Evolutionary conservation across 2,113 vertebrate genomes (phyloP).

Genomic region (Carollia perspicillata): DNA sequence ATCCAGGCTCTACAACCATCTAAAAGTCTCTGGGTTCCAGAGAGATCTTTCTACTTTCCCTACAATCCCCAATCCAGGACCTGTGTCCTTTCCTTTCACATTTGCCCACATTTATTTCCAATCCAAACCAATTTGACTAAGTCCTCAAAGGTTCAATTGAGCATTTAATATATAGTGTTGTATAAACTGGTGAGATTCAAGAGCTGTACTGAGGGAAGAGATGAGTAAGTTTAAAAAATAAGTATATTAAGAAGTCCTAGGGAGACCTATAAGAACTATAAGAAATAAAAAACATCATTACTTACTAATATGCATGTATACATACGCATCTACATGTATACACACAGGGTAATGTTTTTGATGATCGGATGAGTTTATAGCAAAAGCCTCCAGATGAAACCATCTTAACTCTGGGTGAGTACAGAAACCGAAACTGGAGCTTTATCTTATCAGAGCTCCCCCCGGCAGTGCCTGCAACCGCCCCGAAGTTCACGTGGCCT

Average conservation of each 20-base stretch:
- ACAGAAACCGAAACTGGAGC: background rate
- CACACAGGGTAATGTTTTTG: background rate
- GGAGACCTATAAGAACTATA: background rate
- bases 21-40: background rate
- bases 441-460: background rate
- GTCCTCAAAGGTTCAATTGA: background rate
- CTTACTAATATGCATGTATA: background rate
- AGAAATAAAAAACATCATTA: background rate
- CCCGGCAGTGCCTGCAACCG: fast-evolving
- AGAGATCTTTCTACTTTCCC: background rate
- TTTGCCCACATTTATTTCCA: background rate
- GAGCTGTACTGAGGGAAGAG: fast-evolving
- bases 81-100: background rate
- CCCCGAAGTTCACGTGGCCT: fast-evolving
- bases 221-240: background rate
- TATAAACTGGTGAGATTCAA: too few relatives aligned
- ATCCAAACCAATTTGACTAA: background rate
- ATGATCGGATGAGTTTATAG: background rate
- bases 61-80: background rate
- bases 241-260: background rate
- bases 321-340: background rate
- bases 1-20: background rate
- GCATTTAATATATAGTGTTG: background rate
- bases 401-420: background rate
- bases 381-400: background rate